phyloP scores from a whole-genome alignment of 2,888 invertebrate species.

The Drosophila buzzatii region DNA sequence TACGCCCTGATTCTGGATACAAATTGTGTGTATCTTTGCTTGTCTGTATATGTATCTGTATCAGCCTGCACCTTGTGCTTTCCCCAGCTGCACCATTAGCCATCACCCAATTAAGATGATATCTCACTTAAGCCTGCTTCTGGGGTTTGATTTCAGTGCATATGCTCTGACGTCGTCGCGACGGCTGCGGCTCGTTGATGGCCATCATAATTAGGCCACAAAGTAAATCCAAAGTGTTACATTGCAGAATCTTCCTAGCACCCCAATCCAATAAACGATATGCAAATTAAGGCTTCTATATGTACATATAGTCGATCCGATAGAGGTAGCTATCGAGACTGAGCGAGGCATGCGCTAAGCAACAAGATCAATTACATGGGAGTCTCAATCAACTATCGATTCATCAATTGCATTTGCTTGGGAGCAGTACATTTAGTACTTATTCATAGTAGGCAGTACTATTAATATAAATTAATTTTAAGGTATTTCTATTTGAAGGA shows the following conservation, averaged over 20 bases:
- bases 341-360: too few species aligned
- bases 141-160: conserved; percentile 26
- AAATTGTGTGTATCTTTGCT: not conserved
- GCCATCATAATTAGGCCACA: conserved; percentile 37
- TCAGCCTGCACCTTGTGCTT: not conserved
- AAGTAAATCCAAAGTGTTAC: not conserved
- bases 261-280: conserved; percentile 7
- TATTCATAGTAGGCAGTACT: too few species aligned
- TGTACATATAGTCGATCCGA: too few species aligned
- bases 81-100: conserved; percentile 5
- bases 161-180: conserved; percentile 10
- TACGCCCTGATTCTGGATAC: not conserved
- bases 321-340: too few species aligned
- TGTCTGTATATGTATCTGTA: conserved; percentile 3
- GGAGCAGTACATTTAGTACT: too few species aligned
- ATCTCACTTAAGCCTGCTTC: conserved; percentile 36
- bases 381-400: not conserved
- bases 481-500: not conserved
- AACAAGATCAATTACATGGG: not conserved
- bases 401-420: not conserved
- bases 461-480: not conserved
- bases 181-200: conserved; percentile 40
- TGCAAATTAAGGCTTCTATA: conserved; percentile 31
- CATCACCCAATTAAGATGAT: conserved; percentile 48
- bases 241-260: not conserved